These are phyloP conservation scores for Caenorhabditis tropicalis DNA, from an alignment of 1,140 invertebrate genomes.

Conservation along the genomic window DNA sequence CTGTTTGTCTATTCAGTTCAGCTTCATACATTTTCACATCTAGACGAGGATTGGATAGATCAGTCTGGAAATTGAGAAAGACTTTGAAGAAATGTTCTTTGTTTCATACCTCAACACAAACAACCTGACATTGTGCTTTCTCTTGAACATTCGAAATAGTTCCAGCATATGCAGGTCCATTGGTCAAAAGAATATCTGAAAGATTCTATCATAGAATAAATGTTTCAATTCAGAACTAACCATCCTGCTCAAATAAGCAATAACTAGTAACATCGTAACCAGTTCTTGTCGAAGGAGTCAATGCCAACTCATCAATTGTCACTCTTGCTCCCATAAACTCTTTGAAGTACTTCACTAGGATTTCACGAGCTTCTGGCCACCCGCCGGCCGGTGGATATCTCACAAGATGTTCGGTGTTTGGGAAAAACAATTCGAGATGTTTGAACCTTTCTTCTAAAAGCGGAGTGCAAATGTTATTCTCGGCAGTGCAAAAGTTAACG, in stretches of 20 bases:
- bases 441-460: constrained; percentile 46
- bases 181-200: constrained; percentile 42
- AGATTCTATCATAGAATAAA: background rate
- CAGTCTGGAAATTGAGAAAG: background rate
- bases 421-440: constrained; percentile 37
- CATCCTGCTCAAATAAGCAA: constrained; percentile 48
- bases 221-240: background rate
- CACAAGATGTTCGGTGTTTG: constrained; percentile 34
- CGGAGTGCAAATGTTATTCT: constrained; percentile 49
- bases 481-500: constrained; percentile 53
- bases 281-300: constrained; percentile 40
- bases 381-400: constrained; percentile 45
- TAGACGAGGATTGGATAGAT: constrained; percentile 2
- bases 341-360: constrained; percentile 22
- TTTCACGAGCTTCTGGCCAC: background rate
- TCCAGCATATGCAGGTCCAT: constrained; percentile 29
- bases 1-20: background rate
- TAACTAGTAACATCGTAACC: constrained; percentile 46
- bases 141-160: constrained; percentile 33
- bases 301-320: background rate
- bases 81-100: background rate
- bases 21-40: constrained; percentile 17
- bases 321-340: constrained; percentile 34
- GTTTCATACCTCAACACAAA: background rate
- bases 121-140: constrained; percentile 36